Evolutionary conservation across 2,888 invertebrate species (phyloP), one percentile per base, ranked within the genome.

Genomic region (Nipponacmea schrenckii): DNA sequence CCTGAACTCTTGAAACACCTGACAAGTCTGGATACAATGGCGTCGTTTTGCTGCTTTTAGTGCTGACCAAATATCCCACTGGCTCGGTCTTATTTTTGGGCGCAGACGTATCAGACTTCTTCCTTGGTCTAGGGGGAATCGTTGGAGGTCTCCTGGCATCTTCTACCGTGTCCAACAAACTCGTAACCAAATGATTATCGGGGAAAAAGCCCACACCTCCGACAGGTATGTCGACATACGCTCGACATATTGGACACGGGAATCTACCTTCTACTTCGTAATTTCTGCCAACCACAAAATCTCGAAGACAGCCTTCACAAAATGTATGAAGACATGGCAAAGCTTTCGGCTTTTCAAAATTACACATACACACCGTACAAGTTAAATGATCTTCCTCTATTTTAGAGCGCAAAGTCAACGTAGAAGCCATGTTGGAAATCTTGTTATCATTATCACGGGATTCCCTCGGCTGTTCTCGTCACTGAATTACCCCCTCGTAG

Each of bases 241-340:
- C 65, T 63, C 84, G 73, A 75, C 87, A 87, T 0, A 80, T 72
- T 4, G 86, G 86, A 69, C 87, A 87, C 0, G 84, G 84, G 71
- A 86, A 86, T 24, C 65, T 50, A 4, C 80, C 82, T 0, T 17
- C 31, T 0, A 62, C 20, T 26, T 78, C 79, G 64, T 76, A 84
- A 0, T 76, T 77, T 39, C 81, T 72, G 7, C 78, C 78, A 0
- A 67, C 70, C 7, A 85, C 77, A 65, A 81, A 85, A 46, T 83
- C 84, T 8, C 74, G 74, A 2, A 87, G 72, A 75, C 87, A 87
- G 3, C 73, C 78, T 67, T 83, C 78, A 71, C 86, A 86, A 65
- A 84, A 87, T 4, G 85, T 84, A 70, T 87, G 87, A 0, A 83
- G 70, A 67, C 87, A 87, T 0, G 86, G 85, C 46, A 87, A 69